phyloP scores from a whole-genome alignment of 2,113 vertebrate species.

The Myotis davidii region DNA sequence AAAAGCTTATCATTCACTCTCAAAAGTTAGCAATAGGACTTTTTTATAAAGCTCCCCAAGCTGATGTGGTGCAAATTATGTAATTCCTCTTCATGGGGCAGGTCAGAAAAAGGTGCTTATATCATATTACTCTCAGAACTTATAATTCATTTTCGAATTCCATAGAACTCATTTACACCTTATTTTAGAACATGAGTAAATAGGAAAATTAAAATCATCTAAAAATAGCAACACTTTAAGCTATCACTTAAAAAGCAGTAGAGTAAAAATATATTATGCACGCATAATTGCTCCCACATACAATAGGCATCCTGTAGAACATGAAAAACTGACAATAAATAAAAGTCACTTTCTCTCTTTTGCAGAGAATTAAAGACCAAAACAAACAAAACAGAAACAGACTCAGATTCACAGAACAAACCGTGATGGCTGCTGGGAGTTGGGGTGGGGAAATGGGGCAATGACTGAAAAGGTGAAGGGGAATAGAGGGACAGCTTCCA shows the following conservation, averaged over 20 bases:
- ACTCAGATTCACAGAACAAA: neutral
- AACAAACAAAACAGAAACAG: neutral
- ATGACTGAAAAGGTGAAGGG: neutral
- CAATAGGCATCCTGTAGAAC: neutral
- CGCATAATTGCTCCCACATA: neutral
- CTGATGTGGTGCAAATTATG: neutral
- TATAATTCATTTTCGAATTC: slow-evolving; percentile 10
- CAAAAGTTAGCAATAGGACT: neutral
- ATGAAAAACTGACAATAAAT: slow-evolving; percentile 18
- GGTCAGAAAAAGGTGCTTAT: neutral
- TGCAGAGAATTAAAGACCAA: slow-evolving; percentile 40
- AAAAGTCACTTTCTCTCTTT: slow-evolving; percentile 2
- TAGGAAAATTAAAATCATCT: slow-evolving; percentile 40
- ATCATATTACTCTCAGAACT: neutral
- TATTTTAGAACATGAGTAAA: slow-evolving; percentile 38
- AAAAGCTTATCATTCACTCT: neutral
- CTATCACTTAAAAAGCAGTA: slow-evolving; percentile 3
- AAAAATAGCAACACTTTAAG: neutral
- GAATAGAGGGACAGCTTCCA: neutral
- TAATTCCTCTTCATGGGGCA: neutral
- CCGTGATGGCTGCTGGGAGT: neutral
- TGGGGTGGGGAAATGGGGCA: too few relatives aligned
- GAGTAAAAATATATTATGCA: neutral
- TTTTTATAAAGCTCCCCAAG: neutral
- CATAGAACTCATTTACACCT: slow-evolving; percentile 15